phyloP scores from a whole-genome alignment of 2,888 invertebrate species.

The Philhelius pedissequus region DNA sequence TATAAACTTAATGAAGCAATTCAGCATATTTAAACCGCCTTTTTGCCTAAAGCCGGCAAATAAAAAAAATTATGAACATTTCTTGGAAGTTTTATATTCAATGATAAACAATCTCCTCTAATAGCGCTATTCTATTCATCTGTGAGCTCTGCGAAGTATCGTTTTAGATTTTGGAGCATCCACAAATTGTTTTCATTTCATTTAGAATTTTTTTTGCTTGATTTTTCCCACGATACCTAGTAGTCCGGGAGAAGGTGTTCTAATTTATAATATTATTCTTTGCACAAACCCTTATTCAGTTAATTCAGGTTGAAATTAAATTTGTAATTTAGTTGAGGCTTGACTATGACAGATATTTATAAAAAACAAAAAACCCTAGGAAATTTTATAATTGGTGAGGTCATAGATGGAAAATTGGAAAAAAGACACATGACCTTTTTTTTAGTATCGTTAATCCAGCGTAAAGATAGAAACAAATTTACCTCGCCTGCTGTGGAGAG shows the following conservation, averaged over 20 bases:
- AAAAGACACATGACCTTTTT: too few relatives aligned
- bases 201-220: neutral
- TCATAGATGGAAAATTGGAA: too few relatives aligned
- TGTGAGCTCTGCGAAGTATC: neutral
- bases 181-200: neutral
- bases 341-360: too few relatives aligned
- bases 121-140: neutral
- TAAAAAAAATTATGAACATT: neutral
- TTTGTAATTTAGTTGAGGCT: too few relatives aligned
- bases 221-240: neutral
- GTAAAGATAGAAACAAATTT: too few relatives aligned
- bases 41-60: neutral
- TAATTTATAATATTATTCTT: neutral
- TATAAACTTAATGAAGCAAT: constrained; percentile 49
- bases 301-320: too few relatives aligned
- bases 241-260: neutral
- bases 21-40: constrained; percentile 45
- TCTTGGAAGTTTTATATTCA: constrained; percentile 43
- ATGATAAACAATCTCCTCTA: neutral
- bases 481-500: too few relatives aligned
- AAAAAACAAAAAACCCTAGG: too few relatives aligned
- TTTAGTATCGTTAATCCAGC: too few relatives aligned
- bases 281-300: too few relatives aligned
- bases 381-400: too few relatives aligned
- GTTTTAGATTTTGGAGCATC: neutral